Percentiles rank a stretch among this genome's conserved stretches.
These are phyloP conservation scores for Albula glossodonta DNA, from an alignment of 2,113 vertebrate species.

Conservation along the genomic window DNA sequence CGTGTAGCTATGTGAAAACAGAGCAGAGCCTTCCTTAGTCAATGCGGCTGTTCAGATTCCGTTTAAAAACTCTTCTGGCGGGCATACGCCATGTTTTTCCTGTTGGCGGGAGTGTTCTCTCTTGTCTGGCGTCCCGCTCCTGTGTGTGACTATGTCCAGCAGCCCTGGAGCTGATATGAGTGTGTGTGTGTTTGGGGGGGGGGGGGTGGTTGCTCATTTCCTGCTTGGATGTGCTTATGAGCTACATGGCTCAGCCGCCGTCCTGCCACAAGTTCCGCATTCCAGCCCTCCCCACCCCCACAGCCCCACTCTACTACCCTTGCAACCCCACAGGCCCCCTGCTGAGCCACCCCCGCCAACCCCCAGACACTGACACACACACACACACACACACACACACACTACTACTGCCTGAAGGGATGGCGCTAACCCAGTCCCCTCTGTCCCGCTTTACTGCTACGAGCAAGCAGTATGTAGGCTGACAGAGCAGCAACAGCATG, in stretches of 20 bases:
- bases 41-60: background rate
- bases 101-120: background rate
- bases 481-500: too few species aligned
- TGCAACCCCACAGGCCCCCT: conserved; percentile 29
- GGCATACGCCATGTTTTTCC: background rate
- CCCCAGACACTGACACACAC: conserved; percentile 24
- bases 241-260: conserved; percentile 53
- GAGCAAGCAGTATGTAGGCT: too few species aligned
- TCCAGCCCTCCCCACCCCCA: conserved; percentile 40
- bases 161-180: background rate
- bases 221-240: conserved; percentile 55
- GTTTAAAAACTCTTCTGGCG: background rate
- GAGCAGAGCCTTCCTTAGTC: background rate
- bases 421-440: background rate
- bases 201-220: conserved; percentile 56
- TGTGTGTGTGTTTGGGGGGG: conserved; percentile 22
- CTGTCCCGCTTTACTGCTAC: too few species aligned
- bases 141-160: conserved; percentile 29
- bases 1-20: background rate
- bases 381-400: conserved; percentile 33
- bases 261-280: conserved; percentile 61
- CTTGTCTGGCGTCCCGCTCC: background rate
- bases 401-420: background rate
- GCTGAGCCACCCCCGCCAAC: background rate
- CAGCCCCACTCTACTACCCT: conserved; percentile 16